Percentiles rank a stretch among this genome's conserved stretches.
These are phyloP conservation scores for Anguilla pacifica DNA, from an alignment of 2,797 vertebrate genomes.

Conservation along the genomic window DNA sequence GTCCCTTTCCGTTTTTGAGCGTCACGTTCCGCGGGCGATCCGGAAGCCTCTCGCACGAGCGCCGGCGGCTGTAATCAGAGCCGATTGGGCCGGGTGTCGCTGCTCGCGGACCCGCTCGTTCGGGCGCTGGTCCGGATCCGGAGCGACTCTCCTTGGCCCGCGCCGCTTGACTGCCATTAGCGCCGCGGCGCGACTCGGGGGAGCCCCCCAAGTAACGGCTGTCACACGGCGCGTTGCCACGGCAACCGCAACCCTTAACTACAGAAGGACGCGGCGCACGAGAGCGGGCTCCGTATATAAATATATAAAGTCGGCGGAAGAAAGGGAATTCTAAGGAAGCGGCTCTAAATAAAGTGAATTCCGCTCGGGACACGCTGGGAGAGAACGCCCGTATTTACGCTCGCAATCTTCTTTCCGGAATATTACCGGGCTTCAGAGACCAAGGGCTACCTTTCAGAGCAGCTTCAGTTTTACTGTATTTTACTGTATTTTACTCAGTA, in stretches of 20 bases:
- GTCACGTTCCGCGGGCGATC: constrained; percentile 30
- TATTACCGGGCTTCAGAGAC: no score
- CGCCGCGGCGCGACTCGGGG: constrained; percentile 48
- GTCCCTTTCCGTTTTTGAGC: not conserved
- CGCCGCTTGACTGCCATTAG: constrained; percentile 54
- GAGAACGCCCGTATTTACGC: no score
- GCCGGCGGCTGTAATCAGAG: constrained; percentile 53
- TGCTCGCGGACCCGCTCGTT: constrained; percentile 53
- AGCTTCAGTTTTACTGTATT: no score
- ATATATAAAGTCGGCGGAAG: not conserved
- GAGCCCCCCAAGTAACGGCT: constrained; percentile 68
- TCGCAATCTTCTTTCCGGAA: no score
- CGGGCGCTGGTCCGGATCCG: constrained; percentile 52
- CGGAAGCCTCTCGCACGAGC: constrained; percentile 34
- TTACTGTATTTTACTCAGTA: no score
- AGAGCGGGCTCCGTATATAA: not conserved
- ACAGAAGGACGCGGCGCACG: constrained; percentile 45
- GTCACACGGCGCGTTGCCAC: constrained; percentile 72
- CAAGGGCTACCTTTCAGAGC: no score
- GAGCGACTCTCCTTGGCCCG: constrained; percentile 36
- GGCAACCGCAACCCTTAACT: constrained; percentile 73
- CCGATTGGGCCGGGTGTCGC: constrained; percentile 60
- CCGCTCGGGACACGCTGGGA: no score
- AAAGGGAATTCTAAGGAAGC: not conserved
- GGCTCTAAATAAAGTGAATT: no score